Evolutionary conservation across 2,113 vertebrate species (phyloP).

Genomic region (Cricetomys ansorgei): DNA sequence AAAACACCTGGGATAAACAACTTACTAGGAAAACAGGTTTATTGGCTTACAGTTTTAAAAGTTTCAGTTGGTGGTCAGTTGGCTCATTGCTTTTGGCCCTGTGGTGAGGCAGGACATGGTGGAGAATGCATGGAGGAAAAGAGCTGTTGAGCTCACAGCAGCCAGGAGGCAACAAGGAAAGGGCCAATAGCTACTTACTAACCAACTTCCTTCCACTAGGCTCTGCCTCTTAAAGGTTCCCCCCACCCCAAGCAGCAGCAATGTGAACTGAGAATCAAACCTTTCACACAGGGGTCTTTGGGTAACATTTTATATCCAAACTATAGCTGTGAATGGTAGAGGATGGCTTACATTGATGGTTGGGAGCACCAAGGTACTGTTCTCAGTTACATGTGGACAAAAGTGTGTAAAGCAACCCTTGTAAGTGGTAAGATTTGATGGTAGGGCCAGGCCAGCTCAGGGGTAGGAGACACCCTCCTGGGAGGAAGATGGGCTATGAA

Average conservation of each 20-base stretch:
- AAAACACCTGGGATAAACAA: not conserved
- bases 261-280: not conserved
- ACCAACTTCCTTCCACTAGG: not conserved
- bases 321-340: not conserved
- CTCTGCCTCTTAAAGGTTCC: not conserved
- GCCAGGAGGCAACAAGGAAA: not conserved
- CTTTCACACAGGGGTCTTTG: not conserved
- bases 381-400: slow-evolving; percentile 12
- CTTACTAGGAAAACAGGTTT: not conserved
- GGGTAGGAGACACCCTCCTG: not conserved
- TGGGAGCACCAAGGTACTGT: not conserved
- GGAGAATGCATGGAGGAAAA: not conserved
- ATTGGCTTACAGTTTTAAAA: not conserved
- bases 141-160: not conserved
- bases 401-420: not conserved
- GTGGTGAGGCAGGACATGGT: not conserved
- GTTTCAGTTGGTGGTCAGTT: not conserved
- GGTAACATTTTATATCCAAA: not conserved
- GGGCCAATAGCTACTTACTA: not conserved
- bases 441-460: not conserved
- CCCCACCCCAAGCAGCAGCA: not conserved
- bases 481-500: not conserved
- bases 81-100: not conserved
- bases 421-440: not conserved
- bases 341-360: not conserved